Base-by-base conservation (phyloP, 2,888 invertebrate species). In the Epinotia bilunana region DNA sequence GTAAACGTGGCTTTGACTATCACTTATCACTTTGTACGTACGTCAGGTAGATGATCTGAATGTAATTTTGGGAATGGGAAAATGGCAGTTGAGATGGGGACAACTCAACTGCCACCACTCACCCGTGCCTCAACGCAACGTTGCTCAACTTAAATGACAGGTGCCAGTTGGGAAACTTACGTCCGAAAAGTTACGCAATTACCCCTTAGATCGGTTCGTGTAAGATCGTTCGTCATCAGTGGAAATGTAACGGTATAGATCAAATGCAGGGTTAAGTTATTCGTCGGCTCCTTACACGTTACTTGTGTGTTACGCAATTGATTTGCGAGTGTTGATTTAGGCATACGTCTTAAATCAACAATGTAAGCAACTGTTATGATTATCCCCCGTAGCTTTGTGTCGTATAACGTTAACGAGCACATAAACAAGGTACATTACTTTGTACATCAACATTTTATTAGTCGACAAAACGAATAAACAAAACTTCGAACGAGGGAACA, bases 371-470 rank as follows among this genome's bases (percentile, higher is more conserved):
- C 68, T 62, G 71, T 77, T 72, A 78, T 82, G 83, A 83, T 83
- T 83, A 83, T 85, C 84, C 82, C 79, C 79, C 81, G 82, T 81
- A 80, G 81, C 80, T 80, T 83, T 81, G 80, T 79, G 78, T 79
- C 78, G 82, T 81, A 83, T 84, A 83, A 81, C 83, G 83, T 84
- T 87, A 87, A 88, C 84, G 86, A 84, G 81, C 78, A 75, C 82
- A 82, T 87, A 85, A 87, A 88, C 85, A 82, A 80, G 78, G 74
- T 85, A 87, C 86, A 87, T 84, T 83, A 81, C 83, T 79, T 79
- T 78, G 82, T 81, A 82, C 85, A 82, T 87, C 82, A 88, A 87
- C 82, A 83, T 83, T 86, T 87, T 85, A 86, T 81, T 86, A 81
- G 83, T 83, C 80, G 79, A 76, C 80, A 80, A 83, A 85, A 86